These are phyloP conservation scores for Forbesichthys papilliferus DNA, from an alignment of 2,113 vertebrate genomes.

Conservation along the genomic window DNA sequence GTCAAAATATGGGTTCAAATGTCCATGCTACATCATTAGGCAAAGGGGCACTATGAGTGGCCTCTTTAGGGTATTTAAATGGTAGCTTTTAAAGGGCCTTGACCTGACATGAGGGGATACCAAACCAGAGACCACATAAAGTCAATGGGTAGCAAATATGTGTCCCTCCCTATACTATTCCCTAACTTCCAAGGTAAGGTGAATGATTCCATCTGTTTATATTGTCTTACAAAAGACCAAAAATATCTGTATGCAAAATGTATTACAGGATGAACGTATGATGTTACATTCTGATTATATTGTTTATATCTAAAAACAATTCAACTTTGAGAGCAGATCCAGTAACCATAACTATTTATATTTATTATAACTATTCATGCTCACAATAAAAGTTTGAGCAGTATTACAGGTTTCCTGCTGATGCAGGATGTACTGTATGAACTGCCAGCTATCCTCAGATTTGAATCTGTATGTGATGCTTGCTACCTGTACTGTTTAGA, in stretches of 20 bases:
- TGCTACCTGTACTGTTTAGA: too few relatives aligned
- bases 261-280: too few relatives aligned
- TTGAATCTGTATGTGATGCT: too few relatives aligned
- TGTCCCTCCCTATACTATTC: slow-evolving; percentile 41
- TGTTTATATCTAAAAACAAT: too few relatives aligned
- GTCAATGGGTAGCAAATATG: slow-evolving; percentile 51
- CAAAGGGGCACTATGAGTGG: slow-evolving; percentile 25
- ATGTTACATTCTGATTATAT: too few relatives aligned
- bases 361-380: too few relatives aligned
- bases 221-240: not conserved
- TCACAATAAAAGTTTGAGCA: too few relatives aligned
- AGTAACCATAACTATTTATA: too few relatives aligned
- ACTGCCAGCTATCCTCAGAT: not conserved
- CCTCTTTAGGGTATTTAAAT: slow-evolving; percentile 70
- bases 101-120: slow-evolving; percentile 50
- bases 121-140: slow-evolving; percentile 58
- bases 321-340: too few relatives aligned
- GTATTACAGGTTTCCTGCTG: not conserved
- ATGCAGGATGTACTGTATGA: not conserved
- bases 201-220: too few relatives aligned
- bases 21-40: not conserved
- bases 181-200: not conserved
- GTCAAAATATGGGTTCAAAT: too few relatives aligned
- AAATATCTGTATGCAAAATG: too few relatives aligned
- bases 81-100: slow-evolving; percentile 53